A percentile compares a stretch with the other conserved stretches of the same genome.
phyloP scores from a whole-genome alignment of 2,888 invertebrate species.

The Lasioglossum vierecki region DNA sequence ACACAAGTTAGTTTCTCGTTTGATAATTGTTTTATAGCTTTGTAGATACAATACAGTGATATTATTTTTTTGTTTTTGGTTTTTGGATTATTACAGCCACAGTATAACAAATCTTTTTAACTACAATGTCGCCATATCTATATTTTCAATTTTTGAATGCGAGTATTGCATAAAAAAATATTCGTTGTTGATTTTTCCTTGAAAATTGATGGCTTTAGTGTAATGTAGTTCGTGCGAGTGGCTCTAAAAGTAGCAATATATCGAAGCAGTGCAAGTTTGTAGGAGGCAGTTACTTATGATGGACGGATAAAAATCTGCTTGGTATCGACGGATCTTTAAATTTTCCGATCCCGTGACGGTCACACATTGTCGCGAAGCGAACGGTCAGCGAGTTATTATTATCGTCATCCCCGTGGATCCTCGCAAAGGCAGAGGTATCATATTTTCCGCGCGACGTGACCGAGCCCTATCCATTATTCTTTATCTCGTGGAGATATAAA shows the following conservation, averaged over 20 bases:
- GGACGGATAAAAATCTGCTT: slow-evolving; percentile 36
- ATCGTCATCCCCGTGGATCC: slow-evolving; percentile 62
- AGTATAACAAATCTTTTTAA: background rate
- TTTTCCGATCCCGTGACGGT: slow-evolving; percentile 43
- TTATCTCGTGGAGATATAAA: slow-evolving; percentile 82
- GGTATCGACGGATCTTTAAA: slow-evolving; percentile 33
- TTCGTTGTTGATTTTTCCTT: background rate
- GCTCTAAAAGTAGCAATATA: background rate
- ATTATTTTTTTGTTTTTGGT: too few relatives aligned
- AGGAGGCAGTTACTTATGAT: slow-evolving; percentile 25
- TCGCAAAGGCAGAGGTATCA: slow-evolving; percentile 75
- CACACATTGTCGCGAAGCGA: slow-evolving; percentile 44
- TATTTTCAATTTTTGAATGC: background rate
- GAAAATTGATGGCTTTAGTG: background rate
- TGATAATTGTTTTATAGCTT: too few relatives aligned
- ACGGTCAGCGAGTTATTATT: slow-evolving; percentile 66
- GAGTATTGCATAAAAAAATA: background rate
- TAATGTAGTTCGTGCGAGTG: background rate
- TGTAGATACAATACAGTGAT: too few relatives aligned
- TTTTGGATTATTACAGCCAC: background rate
- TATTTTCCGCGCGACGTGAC: slow-evolving; percentile 77
- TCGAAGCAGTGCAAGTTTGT: background rate
- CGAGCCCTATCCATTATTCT: slow-evolving; percentile 81
- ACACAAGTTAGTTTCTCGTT: too few relatives aligned
- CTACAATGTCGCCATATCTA: background rate